A percentile compares a stretch with the other conserved stretches of the same genome.
phyloP scores from a whole-genome alignment of 1,140 invertebrate species.

The Drosophila azteca region DNA sequence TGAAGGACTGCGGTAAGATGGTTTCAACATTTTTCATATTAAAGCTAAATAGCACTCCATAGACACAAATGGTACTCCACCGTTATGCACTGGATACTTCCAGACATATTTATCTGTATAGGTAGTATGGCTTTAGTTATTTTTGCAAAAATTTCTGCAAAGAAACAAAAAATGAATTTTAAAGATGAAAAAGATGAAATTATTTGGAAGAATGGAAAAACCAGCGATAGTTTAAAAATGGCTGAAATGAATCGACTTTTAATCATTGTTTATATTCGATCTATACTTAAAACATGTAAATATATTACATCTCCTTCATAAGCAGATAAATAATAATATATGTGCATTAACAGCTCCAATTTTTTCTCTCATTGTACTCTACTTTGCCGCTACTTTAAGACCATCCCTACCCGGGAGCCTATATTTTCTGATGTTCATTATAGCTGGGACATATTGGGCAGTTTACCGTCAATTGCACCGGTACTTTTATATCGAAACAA shows the following conservation, averaged over 20 bases:
- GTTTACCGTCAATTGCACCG: conserved; percentile 88
- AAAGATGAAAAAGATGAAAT: conserved; percentile 65
- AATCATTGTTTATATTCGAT: conserved; percentile 56
- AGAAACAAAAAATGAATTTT: not conserved
- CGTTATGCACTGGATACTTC: conserved; percentile 84
- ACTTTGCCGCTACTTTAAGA: conserved; percentile 89
- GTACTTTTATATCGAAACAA: conserved; percentile 29
- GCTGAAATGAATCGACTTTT: conserved; percentile 48
- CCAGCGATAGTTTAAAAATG: conserved; percentile 51
- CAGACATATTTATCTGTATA: conserved; percentile 86
- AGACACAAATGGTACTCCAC: conserved; percentile 14
- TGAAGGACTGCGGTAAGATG: conserved; percentile 37
- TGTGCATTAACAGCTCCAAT: conserved; percentile 86
- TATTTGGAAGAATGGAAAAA: conserved; percentile 71
- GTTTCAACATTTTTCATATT: not conserved
- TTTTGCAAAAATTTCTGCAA: conserved; percentile 53
- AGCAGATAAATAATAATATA: not conserved
- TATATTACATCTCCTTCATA: not conserved
- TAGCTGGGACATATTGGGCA: conserved; percentile 93
- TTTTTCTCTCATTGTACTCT: conserved; percentile 88
- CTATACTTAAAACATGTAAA: conserved; percentile 56
- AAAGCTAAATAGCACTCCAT: not conserved
- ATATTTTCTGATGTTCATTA: conserved; percentile 94
- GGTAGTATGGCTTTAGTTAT: conserved; percentile 84
- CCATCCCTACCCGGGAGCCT: conserved; percentile 92